Evolutionary conservation across 2,888 invertebrate species (phyloP).

Genomic region (Lasioglossum villosulum): DNA sequence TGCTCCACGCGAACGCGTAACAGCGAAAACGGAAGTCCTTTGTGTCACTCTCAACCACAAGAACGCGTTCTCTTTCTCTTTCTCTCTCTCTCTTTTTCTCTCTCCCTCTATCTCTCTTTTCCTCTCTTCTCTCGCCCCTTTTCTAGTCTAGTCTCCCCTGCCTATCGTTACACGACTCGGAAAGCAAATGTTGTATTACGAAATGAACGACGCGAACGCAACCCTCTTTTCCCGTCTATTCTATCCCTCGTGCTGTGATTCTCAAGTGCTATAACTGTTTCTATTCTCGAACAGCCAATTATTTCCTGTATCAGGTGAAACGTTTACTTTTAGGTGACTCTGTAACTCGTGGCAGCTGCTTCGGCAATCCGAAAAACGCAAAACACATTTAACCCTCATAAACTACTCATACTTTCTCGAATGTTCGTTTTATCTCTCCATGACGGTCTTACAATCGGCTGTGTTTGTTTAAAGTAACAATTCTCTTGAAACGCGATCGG

Average conservation of each 20-base stretch:
- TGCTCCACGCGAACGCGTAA: background rate
- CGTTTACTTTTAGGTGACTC: conserved; percentile 29
- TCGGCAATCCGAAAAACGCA: background rate
- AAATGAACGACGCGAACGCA: conserved; percentile 18
- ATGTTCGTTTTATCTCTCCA: background rate
- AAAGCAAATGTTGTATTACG: conserved; percentile 2
- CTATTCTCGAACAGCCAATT: conserved; percentile 13
- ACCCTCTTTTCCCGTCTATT: background rate
- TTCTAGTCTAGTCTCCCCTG: conserved; percentile 63
- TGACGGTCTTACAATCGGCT: background rate
- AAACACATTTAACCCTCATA: background rate
- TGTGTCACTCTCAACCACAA: conserved; percentile 21
- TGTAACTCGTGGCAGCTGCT: conserved; percentile 47
- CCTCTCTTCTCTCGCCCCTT: background rate
- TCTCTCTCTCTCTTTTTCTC: conserved; percentile 29
- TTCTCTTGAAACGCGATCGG: background rate
- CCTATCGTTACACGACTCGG: conserved; percentile 32
- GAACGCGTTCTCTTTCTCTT: background rate
- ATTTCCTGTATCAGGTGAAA: conserved; percentile 27
- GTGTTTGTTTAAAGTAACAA: background rate
- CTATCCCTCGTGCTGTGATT: conserved; percentile 51
- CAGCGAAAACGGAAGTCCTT: conserved; percentile 16
- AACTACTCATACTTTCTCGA: background rate
- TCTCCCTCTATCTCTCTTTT: conserved; percentile 1
- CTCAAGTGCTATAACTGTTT: conserved; percentile 48